A percentile compares a stretch with the other conserved stretches of the same genome.
Conservation (phyloP, 1,140 invertebrate species). For the Sarcophaga peregrina region DNA sequence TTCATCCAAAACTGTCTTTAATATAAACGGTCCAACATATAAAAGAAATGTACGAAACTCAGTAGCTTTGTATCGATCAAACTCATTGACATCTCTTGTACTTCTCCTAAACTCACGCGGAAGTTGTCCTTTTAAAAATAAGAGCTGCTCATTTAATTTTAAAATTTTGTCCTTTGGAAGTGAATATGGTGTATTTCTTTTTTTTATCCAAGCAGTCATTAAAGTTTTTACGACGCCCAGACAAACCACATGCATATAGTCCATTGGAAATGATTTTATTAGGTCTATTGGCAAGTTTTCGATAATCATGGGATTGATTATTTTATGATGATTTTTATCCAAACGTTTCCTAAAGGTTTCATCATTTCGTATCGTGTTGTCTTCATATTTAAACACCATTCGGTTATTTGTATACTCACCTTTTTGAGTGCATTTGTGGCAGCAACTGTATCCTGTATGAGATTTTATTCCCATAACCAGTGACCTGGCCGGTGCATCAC, state of each 20-base stretch:
- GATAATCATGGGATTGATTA: no score
- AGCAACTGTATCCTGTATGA: slow-evolving; percentile 35
- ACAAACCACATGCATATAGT: no score
- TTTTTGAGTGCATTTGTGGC: slow-evolving; percentile 36
- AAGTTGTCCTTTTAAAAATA: slow-evolving; percentile 27
- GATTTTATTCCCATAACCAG: slow-evolving; percentile 31
- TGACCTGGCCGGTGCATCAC: slow-evolving; percentile 37
- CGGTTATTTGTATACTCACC: slow-evolving; percentile 27
- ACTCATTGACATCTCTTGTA: slow-evolving; percentile 14
- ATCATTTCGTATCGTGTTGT: slow-evolving; percentile 22
- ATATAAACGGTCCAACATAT: slow-evolving; percentile 41
- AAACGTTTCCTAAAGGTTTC: slow-evolving; percentile 21
- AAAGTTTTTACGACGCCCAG: no score
- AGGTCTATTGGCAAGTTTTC: no score
- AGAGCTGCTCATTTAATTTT: slow-evolving; percentile 15
- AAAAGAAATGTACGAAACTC: slow-evolving; percentile 41
- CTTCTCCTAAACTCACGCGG: slow-evolving; percentile 30
- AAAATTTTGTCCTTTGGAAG: no score
- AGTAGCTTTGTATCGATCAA: slow-evolving; percentile 36
- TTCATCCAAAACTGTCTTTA: slow-evolving; percentile 34
- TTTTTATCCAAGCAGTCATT: slow-evolving; percentile 30
- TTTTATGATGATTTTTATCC: no score
- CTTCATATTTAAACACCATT: slow-evolving; percentile 32
- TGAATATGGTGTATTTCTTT: no score
- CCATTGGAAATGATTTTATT: no score